These are phyloP conservation scores for Watsonalla binaria DNA, from an alignment of 2,888 invertebrate species.

Conservation along the genomic window DNA sequence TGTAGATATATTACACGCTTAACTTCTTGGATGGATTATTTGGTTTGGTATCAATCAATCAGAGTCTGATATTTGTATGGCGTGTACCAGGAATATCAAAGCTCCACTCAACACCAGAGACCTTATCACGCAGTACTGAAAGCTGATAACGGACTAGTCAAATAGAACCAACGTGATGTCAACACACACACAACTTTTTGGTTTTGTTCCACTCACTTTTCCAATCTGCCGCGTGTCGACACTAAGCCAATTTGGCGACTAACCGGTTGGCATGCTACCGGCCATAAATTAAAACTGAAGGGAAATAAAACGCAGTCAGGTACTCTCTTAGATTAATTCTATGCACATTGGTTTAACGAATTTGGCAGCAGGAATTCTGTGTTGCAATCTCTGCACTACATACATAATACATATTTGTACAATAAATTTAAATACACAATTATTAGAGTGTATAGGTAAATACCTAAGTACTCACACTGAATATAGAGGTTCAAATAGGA, in stretches of 20 bases:
- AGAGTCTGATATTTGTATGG: too few species aligned
- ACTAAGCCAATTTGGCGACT: conserved; percentile 10
- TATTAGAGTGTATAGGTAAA: background rate
- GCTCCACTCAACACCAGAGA: too few species aligned
- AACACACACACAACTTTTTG: background rate
- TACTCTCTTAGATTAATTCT: conserved; percentile 12
- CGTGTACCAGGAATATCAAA: too few species aligned
- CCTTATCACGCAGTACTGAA: too few species aligned
- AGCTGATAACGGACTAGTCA: too few species aligned
- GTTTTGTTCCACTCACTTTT: conserved; percentile 9
- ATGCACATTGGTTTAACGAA: conserved; percentile 5
- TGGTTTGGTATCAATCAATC: too few species aligned
- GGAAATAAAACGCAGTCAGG: conserved; percentile 8
- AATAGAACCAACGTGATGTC: background rate
- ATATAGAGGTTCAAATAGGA: background rate
- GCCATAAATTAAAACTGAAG: conserved; percentile 13
- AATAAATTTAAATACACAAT: too few species aligned
- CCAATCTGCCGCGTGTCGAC: conserved; percentile 12
- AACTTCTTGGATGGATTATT: too few species aligned
- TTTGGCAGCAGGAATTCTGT: background rate
- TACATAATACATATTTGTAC: background rate
- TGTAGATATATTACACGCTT: too few species aligned
- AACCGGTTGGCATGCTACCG: conserved; percentile 10
- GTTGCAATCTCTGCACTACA: background rate
- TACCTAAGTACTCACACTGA: background rate